A percentile compares a stretch with the other conserved stretches of the same genome.
Conservation (phyloP, 2,888 invertebrate species). For the Hypselothyrea guttata region DNA sequence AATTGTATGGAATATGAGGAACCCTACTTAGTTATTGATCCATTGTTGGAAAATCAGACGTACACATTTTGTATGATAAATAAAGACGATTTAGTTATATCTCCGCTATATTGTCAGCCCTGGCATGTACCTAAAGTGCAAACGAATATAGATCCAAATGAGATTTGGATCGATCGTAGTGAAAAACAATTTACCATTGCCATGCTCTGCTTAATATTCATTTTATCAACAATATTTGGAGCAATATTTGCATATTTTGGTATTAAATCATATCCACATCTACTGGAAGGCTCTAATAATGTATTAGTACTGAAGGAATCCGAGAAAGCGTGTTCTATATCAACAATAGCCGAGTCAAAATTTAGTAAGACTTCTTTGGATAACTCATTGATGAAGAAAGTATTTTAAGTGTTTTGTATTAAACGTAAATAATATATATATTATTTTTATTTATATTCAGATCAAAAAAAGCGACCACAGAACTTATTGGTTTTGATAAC, state of each 20-base stretch:
- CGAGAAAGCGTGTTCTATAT: conserved; percentile 59
- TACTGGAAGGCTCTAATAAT: conserved; percentile 77
- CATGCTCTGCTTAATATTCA: conserved; percentile 71
- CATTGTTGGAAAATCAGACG: conserved; percentile 63
- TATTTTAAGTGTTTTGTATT: background rate
- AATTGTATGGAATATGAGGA: conserved; percentile 65
- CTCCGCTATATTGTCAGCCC: conserved; percentile 78
- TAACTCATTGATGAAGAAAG: conserved; percentile 26
- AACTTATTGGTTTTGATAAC: conserved; percentile 41
- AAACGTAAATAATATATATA: background rate
- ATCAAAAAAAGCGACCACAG: conserved; percentile 16
- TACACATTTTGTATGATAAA: conserved; percentile 79
- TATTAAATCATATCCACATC: conserved; percentile 73
- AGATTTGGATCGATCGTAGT: conserved; percentile 56
- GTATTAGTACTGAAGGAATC: conserved; percentile 73
- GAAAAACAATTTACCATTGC: conserved; percentile 74
- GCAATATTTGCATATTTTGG: conserved; percentile 72
- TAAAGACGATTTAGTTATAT: conserved; percentile 44
- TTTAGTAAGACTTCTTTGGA: conserved; percentile 32
- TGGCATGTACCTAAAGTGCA: conserved; percentile 60
- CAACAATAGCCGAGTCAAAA: conserved; percentile 69
- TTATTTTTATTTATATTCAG: conserved; percentile 27
- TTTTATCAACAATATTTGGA: conserved; percentile 66
- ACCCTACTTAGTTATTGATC: conserved; percentile 58
- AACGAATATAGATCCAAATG: conserved; percentile 1